A percentile compares a stretch with the other conserved stretches of the same genome.
These are phyloP conservation scores for Corythornis cristatus DNA, from an alignment of 2,113 vertebrate genomes.

Conservation along the genomic window DNA sequence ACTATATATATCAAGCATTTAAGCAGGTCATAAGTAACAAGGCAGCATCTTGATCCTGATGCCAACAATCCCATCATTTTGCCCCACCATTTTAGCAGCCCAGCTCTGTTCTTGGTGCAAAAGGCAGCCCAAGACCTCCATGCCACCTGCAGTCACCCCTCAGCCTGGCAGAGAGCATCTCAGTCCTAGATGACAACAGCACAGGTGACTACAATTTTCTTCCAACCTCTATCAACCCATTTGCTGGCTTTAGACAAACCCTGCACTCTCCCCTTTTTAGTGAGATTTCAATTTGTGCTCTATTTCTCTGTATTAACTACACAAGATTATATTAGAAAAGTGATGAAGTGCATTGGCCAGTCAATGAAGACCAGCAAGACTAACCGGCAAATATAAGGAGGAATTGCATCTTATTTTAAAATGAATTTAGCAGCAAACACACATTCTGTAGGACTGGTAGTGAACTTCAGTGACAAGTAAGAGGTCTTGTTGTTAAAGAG, in stretches of 20 bases:
- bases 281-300: neutral
- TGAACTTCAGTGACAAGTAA: neutral
- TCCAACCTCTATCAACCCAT: neutral
- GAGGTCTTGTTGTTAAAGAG: neutral
- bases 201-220: neutral
- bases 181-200: neutral
- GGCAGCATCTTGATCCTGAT: neutral
- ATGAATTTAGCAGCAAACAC: neutral
- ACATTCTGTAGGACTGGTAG: neutral
- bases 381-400: neutral
- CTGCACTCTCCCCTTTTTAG: neutral
- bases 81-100: neutral
- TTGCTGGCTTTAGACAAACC: neutral
- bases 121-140: neutral
- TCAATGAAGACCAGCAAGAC: neutral
- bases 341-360: neutral
- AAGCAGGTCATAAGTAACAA: neutral
- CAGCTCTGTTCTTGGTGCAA: neutral
- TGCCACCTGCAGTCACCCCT: accelerated
- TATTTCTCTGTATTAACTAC: neutral
- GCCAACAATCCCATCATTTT: neutral
- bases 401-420: neutral
- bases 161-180: neutral
- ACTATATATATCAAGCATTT: neutral
- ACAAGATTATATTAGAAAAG: neutral